These are phyloP conservation scores for Drosophila triauraria DNA, from an alignment of 1,140 invertebrate genomes.

Conservation along the genomic window DNA sequence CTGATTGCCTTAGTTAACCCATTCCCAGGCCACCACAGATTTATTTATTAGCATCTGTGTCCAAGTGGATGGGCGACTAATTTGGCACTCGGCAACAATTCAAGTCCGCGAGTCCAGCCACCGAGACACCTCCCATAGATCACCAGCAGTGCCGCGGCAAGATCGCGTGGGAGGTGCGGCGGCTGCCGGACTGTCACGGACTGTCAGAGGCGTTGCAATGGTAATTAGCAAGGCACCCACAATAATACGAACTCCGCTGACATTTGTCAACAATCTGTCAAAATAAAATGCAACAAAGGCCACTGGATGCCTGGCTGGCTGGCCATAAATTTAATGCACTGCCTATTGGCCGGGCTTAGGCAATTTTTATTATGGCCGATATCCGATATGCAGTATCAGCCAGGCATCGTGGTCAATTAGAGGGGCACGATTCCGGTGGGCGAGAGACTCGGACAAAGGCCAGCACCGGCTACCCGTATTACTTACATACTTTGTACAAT, in stretches of 20 bases:
- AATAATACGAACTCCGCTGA: constrained; percentile 48
- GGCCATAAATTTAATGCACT: constrained; percentile 57
- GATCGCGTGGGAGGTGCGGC: constrained; percentile 46
- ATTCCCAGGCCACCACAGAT: background rate
- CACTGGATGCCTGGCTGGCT: background rate
- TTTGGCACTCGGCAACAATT: constrained; percentile 51
- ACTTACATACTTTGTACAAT: constrained; percentile 38
- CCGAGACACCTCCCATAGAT: constrained; percentile 49
- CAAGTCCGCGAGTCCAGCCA: constrained; percentile 14
- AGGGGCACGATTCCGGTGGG: constrained; percentile 59
- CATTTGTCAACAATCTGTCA: constrained; percentile 78
- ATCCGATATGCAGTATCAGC: constrained; percentile 71
- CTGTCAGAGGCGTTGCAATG: constrained; percentile 63
- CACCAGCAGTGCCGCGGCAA: constrained; percentile 8
- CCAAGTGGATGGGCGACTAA: constrained; percentile 34
- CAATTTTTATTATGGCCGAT: constrained; percentile 55
- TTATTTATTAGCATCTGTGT: constrained; percentile 26
- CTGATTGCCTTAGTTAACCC: constrained; percentile 17
- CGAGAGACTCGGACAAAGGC: constrained; percentile 27
- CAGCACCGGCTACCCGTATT: constrained; percentile 23
- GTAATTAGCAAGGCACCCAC: constrained; percentile 68
- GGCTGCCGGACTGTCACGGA: constrained; percentile 55
- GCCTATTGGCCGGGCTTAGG: constrained; percentile 37
- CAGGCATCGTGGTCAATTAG: constrained; percentile 55
- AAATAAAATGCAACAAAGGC: constrained; percentile 55